Base-by-base conservation (phyloP, 2,113 vertebrate genomes). In the Neolamprologus tretocephalus region DNA sequence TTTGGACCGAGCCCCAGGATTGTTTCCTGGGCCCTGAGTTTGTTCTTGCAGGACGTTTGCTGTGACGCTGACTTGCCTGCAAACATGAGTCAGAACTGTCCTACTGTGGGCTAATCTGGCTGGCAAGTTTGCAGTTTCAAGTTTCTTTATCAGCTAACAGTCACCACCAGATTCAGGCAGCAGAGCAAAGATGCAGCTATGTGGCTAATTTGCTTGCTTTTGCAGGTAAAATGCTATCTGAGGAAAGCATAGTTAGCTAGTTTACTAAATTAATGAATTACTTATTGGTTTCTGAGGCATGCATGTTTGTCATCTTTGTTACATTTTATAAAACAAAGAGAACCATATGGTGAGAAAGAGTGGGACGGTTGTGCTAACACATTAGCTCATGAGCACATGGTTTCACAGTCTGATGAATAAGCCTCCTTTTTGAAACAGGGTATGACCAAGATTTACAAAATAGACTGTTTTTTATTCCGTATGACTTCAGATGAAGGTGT, bases 151-250 rank as follows among this genome's bases (percentile, higher is more conserved):
- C 16, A 61, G 57, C 57, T 61, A 19, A 61, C 57, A 33, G 28
- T 61, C 28, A 33, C 57, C 57, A 61, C 28, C 68, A 47, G 13
- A 42, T 45, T 45, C n/a, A 45, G 13, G 37, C 5, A 73, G 68
- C 68, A 11, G 9, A 47, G 6, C 40, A 28, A 14, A 9, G 8
- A 42, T 17, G 21, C 37, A 45, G 40, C 68, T 45, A 73, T 42
- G 37, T 45, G 68, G 68, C 68, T 45, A 71, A 42, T 2, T 26
- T 17, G 1, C 14, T 47, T 19, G 21, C 23, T 3, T 75, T 45
- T 0, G 2, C 16, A 3, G 42, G 23, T 73, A 2, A 73, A 73
- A 73, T 47, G 0, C 23, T 47, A 19, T 28, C 40, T 3, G 4
- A 47, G 40, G 14, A 5, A 75, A 75, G 16, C 5, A 23, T 73